phyloP scores from a whole-genome alignment of 2,888 invertebrate genomes.

The Lasioglossum oenotherae region DNA sequence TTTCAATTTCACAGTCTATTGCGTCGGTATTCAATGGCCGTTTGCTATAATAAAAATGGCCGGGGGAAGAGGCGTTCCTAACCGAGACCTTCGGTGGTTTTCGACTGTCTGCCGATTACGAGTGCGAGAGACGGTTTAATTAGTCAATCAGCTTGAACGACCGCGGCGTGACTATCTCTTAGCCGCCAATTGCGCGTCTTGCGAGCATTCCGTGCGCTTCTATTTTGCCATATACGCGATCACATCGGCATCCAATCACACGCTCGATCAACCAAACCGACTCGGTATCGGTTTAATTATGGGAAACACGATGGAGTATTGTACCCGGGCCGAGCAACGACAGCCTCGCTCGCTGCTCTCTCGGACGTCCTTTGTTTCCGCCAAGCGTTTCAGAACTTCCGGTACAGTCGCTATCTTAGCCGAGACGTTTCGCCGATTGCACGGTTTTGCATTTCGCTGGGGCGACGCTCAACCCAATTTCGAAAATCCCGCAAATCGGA shows the following conservation, averaged over 20 bases:
- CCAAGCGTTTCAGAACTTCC: constrained; percentile 30
- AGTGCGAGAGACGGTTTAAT: constrained; percentile 6
- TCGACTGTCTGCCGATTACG: neutral
- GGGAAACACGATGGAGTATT: constrained; percentile 41
- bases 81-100: neutral
- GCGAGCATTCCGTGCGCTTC: constrained; percentile 30
- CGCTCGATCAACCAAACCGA: constrained; percentile 52
- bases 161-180: constrained; percentile 12
- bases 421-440: constrained; percentile 43
- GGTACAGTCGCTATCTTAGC: constrained; percentile 19
- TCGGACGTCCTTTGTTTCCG: constrained; percentile 40
- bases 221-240: constrained; percentile 19
- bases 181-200: constrained; percentile 29
- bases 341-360: constrained; percentile 6
- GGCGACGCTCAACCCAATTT: constrained; percentile 33
- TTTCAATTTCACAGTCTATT: constrained; percentile 4
- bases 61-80: neutral
- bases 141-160: neutral
- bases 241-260: constrained; percentile 54
- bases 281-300: constrained; percentile 54
- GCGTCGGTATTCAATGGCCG: neutral
- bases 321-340: constrained; percentile 15
- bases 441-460: constrained; percentile 37
- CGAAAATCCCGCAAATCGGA: constrained; percentile 47
- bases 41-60: neutral